A percentile compares a stretch with the other conserved stretches of the same genome.
Conservation (phyloP, 2,888 invertebrate genomes). For the Bruchidius siliquastri region DNA sequence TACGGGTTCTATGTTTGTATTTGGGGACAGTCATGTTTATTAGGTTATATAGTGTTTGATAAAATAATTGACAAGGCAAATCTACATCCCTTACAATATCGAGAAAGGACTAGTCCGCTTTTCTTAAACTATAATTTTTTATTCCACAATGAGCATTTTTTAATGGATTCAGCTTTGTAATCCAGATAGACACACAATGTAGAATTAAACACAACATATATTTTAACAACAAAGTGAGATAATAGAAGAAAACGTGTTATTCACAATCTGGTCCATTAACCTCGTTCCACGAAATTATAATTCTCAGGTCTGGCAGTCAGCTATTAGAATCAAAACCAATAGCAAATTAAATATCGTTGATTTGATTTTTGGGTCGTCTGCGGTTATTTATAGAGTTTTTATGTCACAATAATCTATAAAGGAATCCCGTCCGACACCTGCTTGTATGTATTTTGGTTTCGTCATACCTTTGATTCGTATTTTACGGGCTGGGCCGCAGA, state of each 20-base stretch:
- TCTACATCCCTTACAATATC: no score
- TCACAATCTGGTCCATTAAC: neutral
- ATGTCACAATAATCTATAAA: neutral
- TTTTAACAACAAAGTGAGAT: neutral
- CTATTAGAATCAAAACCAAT: neutral
- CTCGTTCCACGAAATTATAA: neutral
- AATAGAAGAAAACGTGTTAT: neutral
- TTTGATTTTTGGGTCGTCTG: neutral
- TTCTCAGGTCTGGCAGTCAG: neutral
- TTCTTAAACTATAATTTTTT: no score
- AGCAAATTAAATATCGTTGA: neutral
- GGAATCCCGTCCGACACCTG: neutral
- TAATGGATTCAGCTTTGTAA: no score
- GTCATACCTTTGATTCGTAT: neutral
- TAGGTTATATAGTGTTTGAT: no score
- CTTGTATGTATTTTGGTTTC: neutral
- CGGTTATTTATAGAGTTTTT: neutral
- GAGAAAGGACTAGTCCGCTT: no score
- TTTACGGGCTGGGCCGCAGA: neutral
- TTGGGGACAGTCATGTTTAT: no score
- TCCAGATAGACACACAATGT: no score
- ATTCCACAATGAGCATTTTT: no score
- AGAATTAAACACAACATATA: neutral
- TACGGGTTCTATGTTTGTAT: no score
- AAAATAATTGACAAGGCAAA: no score